Evolutionary conservation across 2,888 invertebrate genomes (phyloP), one percentile per base, ranked within the genome.

Genomic region (Drosophila leonis): DNA sequence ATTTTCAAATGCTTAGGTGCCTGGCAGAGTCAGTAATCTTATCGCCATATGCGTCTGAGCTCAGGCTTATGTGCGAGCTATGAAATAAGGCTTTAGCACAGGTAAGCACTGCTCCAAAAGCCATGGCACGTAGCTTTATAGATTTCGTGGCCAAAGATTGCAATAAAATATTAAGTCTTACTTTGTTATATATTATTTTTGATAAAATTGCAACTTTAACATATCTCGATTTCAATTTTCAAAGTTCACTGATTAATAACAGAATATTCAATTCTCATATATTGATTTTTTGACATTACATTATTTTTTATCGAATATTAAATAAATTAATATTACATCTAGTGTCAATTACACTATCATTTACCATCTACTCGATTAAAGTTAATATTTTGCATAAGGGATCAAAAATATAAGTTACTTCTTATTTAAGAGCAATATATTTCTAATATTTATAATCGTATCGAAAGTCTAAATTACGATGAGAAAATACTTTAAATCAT

Each of bases 31-130:
- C 78, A 41, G 72, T 77, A 81, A 81, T 79, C 82, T 66, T 78
- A 52, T 57, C 68, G 78, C 72, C 78, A 81, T 77, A 78, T 72
- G 66, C 41, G 76, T 80, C 80, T 71, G 61, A 80, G 75, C 64
- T 64, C 63, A 27, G 55, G 70, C 76, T 80, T 80, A 80, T 52
- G 48, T 55, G 39, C 48, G 48, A 65, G 44, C 49, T 57, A 57
- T 69, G 57, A 69, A 39, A 31, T 39, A 60, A 52, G 51, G 42
- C 65, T 61, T 48, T 64, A 39, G 27, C 13, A 15, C 56, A 56
- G 65, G 24, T 64, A 39, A 65, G 56, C 64, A 65, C 12, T 24
- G 59, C 20, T 33, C 51, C 35, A 27, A 56, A 31, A 35, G 4
- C 18, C 20, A 10, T 8, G 20, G 41, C 29, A 12, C 41, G 9